Evolutionary conservation across 2,113 vertebrate genomes (phyloP).

Genomic region (Microtus oregoni): DNA sequence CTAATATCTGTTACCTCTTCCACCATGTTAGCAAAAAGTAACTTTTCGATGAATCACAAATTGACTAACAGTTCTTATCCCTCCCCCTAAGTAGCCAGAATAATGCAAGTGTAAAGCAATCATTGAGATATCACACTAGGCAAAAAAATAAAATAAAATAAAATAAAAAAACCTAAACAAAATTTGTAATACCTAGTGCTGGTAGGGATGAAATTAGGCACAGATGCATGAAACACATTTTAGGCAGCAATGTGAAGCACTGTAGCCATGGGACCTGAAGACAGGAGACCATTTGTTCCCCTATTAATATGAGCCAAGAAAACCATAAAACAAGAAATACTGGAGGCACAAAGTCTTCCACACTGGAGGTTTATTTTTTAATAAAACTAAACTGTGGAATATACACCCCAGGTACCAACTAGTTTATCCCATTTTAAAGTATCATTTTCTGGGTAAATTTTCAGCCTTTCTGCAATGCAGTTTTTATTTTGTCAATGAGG

Average conservation of each 20-base stretch:
- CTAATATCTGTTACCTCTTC: background rate
- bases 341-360: background rate
- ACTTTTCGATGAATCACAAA: background rate
- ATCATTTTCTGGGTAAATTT: constrained; percentile 36
- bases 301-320: constrained; percentile 43
- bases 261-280: background rate
- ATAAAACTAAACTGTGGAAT: constrained; percentile 15
- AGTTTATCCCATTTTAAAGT: constrained; percentile 49
- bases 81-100: background rate
- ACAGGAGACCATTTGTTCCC: background rate
- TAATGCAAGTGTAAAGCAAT: background rate
- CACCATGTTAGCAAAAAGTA: constrained; percentile 4
- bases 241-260: background rate
- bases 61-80: background rate
- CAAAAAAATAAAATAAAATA: too few species aligned
- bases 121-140: background rate
- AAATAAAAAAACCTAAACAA: background rate
- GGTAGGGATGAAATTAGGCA: background rate
- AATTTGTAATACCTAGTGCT: constrained; percentile 29
- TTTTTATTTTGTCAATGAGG: background rate
- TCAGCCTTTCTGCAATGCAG: constrained; percentile 46
- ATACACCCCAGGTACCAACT: background rate
- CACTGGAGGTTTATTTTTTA: constrained; percentile 10
- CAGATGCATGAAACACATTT: background rate
- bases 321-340: constrained; percentile 47